Conservation (phyloP, 2,888 invertebrate genomes). For the Carabus problematicus region DNA sequence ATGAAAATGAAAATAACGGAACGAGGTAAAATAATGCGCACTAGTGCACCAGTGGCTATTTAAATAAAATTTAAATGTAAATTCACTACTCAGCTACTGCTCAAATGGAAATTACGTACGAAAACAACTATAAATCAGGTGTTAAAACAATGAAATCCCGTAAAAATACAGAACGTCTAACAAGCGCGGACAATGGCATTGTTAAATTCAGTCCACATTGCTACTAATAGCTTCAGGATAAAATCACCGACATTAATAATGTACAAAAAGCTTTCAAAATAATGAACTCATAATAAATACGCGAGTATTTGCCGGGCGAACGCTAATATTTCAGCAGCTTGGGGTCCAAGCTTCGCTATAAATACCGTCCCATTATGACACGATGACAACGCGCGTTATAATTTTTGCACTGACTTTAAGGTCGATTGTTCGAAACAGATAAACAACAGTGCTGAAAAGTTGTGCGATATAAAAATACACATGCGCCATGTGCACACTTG, state of each 20-base stretch:
- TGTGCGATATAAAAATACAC: background rate
- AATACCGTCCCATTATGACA: conserved; percentile 10
- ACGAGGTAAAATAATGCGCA: no score
- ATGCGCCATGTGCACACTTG: background rate
- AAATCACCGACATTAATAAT: conserved; percentile 31
- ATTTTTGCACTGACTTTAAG: conserved; percentile 8
- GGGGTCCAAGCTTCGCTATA: background rate
- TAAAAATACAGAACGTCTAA: no score
- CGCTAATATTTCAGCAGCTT: no score
- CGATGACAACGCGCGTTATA: conserved; percentile 32
- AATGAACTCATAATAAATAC: conserved; percentile 34
- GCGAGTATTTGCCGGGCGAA: background rate
- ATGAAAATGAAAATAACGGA: no score
- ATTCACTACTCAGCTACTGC: no score
- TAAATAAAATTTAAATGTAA: no score
- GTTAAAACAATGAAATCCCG: conserved; percentile 24
- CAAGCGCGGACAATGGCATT: no score
- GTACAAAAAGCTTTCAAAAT: conserved; percentile 34
- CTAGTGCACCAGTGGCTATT: no score
- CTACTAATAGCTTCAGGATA: background rate
- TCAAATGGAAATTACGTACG: no score
- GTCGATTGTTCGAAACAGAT: conserved; percentile 17
- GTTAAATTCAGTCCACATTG: no score
- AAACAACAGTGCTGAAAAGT: background rate
- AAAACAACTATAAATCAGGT: background rate